These are phyloP conservation scores for Gonocerus acuteangulatus DNA, from an alignment of 2,888 invertebrate species.

Conservation along the genomic window DNA sequence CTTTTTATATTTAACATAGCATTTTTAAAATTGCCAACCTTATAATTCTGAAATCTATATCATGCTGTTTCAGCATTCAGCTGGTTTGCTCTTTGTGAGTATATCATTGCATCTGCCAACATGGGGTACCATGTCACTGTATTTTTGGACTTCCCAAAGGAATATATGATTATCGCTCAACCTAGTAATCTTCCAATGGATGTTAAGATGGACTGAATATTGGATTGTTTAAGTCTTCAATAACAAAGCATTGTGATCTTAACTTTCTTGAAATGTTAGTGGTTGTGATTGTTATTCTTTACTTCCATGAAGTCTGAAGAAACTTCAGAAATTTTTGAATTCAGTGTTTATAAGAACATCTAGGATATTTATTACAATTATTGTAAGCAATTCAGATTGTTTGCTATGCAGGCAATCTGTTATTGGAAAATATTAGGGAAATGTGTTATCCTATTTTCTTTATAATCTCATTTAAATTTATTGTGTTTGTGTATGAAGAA, in stretches of 20 bases:
- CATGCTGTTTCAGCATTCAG: conserved; percentile 69
- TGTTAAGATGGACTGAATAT: background rate
- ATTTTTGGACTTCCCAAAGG: conserved; percentile 75
- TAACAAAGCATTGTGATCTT: background rate
- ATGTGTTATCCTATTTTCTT: too few relatives aligned
- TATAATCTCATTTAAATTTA: too few relatives aligned
- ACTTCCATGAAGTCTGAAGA: too few relatives aligned
- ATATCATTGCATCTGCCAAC: conserved; percentile 81
- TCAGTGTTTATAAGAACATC: too few relatives aligned
- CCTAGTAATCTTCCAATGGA: conserved; percentile 11
- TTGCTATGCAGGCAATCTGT: too few relatives aligned
- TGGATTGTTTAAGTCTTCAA: background rate
- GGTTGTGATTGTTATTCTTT: background rate
- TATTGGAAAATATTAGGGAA: too few relatives aligned
- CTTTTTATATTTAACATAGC: too few relatives aligned
- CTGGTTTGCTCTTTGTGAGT: conserved; percentile 89
- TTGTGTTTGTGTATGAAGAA: too few relatives aligned
- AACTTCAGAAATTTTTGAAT: too few relatives aligned
- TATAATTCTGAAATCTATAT: conserved; percentile 14
- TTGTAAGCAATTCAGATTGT: too few relatives aligned
- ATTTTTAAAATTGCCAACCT: too few relatives aligned
- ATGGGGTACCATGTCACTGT: conserved; percentile 89
- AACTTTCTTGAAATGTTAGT: background rate
- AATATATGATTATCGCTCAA: conserved; percentile 61
- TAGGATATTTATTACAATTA: too few relatives aligned